phyloP scores from a whole-genome alignment of 2,888 invertebrate species.

The Rhimphoctona megacephalus region DNA sequence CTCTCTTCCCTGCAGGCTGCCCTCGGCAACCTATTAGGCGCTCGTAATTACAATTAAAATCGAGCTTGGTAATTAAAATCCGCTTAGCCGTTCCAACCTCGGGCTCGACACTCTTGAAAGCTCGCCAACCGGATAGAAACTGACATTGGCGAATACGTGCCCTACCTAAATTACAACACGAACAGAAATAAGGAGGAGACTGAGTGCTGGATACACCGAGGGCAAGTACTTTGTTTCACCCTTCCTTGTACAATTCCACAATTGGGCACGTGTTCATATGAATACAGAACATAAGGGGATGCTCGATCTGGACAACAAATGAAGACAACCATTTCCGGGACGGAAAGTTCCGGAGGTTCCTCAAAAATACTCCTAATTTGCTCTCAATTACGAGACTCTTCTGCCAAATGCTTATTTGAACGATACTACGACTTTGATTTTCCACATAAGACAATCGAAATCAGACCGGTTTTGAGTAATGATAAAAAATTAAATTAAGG shows the following conservation, averaged over 20 bases:
- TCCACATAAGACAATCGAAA: too few species aligned
- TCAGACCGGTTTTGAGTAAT: too few species aligned
- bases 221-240: neutral
- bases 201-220: neutral
- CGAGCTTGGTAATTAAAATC: constrained; percentile 67
- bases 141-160: constrained; percentile 20
- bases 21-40: constrained; percentile 60
- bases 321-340: neutral
- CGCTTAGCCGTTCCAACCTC: constrained; percentile 51
- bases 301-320: neutral
- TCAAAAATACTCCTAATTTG: neutral
- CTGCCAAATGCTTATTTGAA: too few species aligned
- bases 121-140: constrained; percentile 41
- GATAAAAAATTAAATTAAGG: too few species aligned
- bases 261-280: neutral
- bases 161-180: neutral
- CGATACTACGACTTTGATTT: too few species aligned
- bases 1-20: constrained; percentile 9
- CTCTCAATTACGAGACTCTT: neutral
- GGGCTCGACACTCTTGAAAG: constrained; percentile 40
- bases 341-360: neutral
- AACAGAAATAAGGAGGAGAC: neutral
- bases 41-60: constrained; percentile 69
- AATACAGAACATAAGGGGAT: neutral
- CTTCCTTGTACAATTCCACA: neutral